Conservation (phyloP, 2,888 invertebrate species). For the Protonemura montana region DNA sequence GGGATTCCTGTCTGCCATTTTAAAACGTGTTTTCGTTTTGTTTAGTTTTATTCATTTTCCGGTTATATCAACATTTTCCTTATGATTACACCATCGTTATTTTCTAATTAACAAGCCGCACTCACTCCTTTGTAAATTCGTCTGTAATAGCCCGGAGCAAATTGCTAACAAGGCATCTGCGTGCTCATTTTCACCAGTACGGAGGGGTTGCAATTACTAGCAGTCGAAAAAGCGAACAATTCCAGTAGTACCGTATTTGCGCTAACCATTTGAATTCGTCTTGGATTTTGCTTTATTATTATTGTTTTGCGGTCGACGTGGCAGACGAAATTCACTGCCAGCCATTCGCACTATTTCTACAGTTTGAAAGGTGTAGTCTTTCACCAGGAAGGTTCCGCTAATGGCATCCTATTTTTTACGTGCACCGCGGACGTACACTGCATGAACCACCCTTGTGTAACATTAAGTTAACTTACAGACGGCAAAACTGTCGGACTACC, state of each 20-base stretch:
- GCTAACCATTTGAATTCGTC: not conserved
- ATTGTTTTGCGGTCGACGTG: not conserved
- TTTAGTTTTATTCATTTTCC: not conserved
- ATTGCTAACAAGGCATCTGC: constrained; percentile 7
- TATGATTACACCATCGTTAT: constrained; percentile 12
- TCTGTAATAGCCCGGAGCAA: not conserved
- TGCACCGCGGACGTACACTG: constrained; percentile 29
- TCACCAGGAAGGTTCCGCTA: constrained; percentile 4
- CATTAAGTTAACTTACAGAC: constrained; percentile 35
- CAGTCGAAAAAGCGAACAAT: not conserved
- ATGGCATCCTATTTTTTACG: constrained; percentile 37
- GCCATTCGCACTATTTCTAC: not conserved
- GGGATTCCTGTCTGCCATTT: not conserved
- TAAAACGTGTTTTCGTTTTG: not conserved
- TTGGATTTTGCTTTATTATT: not conserved
- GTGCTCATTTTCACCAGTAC: not conserved
- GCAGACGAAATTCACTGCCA: not conserved
- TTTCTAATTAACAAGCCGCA: constrained; percentile 12
- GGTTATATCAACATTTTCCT: constrained; percentile 7
- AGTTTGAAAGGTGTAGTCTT: constrained; percentile 12
- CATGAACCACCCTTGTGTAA: constrained; percentile 7
- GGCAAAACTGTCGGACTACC: constrained; percentile 33
- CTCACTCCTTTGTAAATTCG: not conserved
- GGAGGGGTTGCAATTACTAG: not conserved
- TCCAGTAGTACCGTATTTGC: too few relatives aligned